Evolutionary conservation across 2,888 invertebrate species (phyloP), one percentile per base, ranked within the genome.

Genomic region (Abscondita cerata): DNA sequence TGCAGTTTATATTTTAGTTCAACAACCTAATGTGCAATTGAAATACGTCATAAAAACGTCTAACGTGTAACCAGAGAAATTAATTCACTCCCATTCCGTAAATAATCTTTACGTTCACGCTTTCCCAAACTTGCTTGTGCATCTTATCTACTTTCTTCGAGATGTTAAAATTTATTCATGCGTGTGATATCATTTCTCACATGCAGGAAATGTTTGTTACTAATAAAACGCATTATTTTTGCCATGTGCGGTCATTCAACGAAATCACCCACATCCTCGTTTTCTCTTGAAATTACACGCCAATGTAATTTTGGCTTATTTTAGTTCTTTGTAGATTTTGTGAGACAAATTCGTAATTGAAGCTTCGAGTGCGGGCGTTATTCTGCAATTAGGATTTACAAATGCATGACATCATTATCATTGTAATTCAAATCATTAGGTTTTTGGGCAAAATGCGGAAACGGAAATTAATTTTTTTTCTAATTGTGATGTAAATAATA

Each of bases 21-120:
- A 54, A 47, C 48, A 36, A 25, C 55, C 36, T 18, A 34, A 13
- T 50, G 38, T 40, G 41, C 41, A 57, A 57, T 50, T 57, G 41
- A 40, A 38, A 31, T 38, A 51, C 31, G n/a, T 41, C 48, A 41
- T 50, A 50, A 57, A 57, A 41, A 18, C 8, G 55, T 38, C 36
- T 51, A 57, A 16, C 12, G 55, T 38, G 38, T 51, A 57, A 50
- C 34, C 52, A 51, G 57, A 41, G 34, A 58, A 51, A 52, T 51
- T 50, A 33, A 50, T 51, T 51, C 41, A 25, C 55, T 46, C 44
- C 58, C 34, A 15, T 38, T 44, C 16, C 18, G 44, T 36, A 9
- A 36, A 36, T 36, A 36, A 36, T 36, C 36, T n/a, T 36, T 36
- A 9, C 36, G 36, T 12, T 55, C 34, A 55, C 55, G 55, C 55